Evolutionary conservation across 2,797 vertebrate genomes (phyloP).

Genomic region (Acanthiza pusilla): DNA sequence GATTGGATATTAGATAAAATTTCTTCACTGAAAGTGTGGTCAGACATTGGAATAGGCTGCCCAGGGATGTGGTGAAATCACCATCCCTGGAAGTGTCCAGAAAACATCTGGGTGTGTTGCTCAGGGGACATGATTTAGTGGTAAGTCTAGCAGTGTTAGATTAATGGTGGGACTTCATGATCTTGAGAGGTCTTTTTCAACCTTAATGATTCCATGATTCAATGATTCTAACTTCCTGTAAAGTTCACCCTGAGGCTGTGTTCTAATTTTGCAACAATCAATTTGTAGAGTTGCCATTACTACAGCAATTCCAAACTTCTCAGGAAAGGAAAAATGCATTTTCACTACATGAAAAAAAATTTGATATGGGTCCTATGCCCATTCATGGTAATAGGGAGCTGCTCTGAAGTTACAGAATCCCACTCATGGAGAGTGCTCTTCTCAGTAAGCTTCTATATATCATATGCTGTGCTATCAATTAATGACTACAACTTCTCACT

Average conservation of each 20-base stretch:
- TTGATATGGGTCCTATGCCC: background rate
- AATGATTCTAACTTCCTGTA: background rate
- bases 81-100: background rate
- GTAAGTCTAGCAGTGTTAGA: background rate
- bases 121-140: background rate
- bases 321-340: background rate
- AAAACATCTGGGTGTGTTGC: background rate
- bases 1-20: background rate
- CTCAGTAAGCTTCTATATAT: background rate
- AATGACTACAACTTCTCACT: background rate
- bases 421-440: background rate
- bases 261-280: background rate
- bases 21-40: background rate
- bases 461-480: background rate
- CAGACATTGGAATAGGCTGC: background rate
- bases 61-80: background rate
- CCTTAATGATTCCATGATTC: background rate
- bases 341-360: background rate
- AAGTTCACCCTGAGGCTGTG: background rate
- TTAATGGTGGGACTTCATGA: background rate
- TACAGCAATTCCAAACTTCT: background rate
- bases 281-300: background rate
- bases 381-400: background rate
- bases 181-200: background rate
- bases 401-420: background rate